Base-by-base conservation (phyloP, 2,797 vertebrate genomes). In the Pseudomugil tenellus region DNA sequence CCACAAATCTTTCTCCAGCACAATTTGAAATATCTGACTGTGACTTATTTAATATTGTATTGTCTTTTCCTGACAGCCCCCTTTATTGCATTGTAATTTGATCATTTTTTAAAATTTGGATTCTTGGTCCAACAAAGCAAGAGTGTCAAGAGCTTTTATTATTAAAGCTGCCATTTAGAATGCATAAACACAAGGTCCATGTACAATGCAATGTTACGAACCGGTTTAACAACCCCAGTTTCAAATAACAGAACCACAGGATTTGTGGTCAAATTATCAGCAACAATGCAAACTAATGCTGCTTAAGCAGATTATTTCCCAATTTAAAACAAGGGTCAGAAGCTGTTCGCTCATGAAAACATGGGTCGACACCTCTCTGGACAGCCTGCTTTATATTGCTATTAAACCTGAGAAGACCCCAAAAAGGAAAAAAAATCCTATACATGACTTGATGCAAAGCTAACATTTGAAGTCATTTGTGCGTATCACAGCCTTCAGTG, bases 401-500 rank as follows among this genome's bases (percentile, higher is more conserved):
- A 37, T 71, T 25, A 67, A 52, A 51, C 76, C 68, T 79, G 73
- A 84, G 66, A 61, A 52, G 23, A 58, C 4, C 37, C 12, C 23
- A 35, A 8, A 73, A 0, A 53, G 14, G n/a, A 12, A 46, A 54
- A 46, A 54, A n/a, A 60, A 67, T 67, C 58, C 54, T 37, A n/a
- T n/a, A 57, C 41, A 65, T 52, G 52, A 71, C 74, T 58, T 68
- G 8, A 67, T 11, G 58, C 61, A 25, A 51, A 13, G n/a, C 17
- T 26, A 21, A 34, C 21, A 48, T 67, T 79, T 58, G 17, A 51
- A 58, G 74, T 80, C 29, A 56, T 80, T 87, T 93, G 92, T 93
- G 91, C 89, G 77, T 74, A 77, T 77, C 64, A 52, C 32, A 91
- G 82, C 82, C 0, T 83, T 88, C 25, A 72, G 1, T 21, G 11